A percentile compares a stretch with the other conserved stretches of the same genome.
These are phyloP conservation scores for Neoniphon sammara DNA, from an alignment of 2,797 vertebrate genomes.

Conservation along the genomic window DNA sequence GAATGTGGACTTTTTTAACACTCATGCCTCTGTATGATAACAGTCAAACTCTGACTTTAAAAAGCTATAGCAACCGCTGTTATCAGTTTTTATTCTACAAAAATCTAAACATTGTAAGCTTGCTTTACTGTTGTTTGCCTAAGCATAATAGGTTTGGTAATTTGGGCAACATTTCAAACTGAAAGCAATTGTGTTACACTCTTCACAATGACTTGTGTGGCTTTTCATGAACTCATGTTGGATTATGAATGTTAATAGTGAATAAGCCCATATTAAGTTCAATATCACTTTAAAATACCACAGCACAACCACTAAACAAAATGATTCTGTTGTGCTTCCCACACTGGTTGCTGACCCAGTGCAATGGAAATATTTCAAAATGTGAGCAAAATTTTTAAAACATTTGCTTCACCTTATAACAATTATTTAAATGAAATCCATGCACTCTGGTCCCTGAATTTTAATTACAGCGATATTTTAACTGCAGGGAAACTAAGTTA, in stretches of 20 bases:
- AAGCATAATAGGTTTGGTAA: not conserved
- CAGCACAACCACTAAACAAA: not conserved
- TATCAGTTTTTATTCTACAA: too few species aligned
- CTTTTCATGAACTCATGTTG: not conserved
- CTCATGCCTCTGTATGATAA: slow-evolving; percentile 31
- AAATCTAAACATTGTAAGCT: too few species aligned
- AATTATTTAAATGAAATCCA: slow-evolving; percentile 12
- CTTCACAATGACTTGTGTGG: not conserved
- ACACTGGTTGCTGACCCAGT: too few species aligned
- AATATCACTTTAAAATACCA: too few species aligned
- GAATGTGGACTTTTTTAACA: slow-evolving; percentile 42
- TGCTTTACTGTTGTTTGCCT: too few species aligned
- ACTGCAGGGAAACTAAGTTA: slow-evolving; percentile 34
- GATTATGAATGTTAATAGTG: not conserved
- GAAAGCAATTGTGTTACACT: slow-evolving; percentile 10
- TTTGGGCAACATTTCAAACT: slow-evolving; percentile 10
- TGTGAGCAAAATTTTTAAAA: too few species aligned
- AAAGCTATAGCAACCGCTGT: too few species aligned
- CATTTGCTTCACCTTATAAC: slow-evolving; percentile 20
- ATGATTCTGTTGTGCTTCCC: not conserved
- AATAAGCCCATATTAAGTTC: not conserved
- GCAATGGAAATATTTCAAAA: too few species aligned
- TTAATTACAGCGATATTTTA: slow-evolving; percentile 6
- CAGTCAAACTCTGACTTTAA: slow-evolving; percentile 12
- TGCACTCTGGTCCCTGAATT: too few species aligned